A percentile compares a stretch with the other conserved stretches of the same genome.
These are phyloP conservation scores for Pyxicephalus adspersus DNA, from an alignment of 2,113 vertebrate genomes.

Conservation along the genomic window DNA sequence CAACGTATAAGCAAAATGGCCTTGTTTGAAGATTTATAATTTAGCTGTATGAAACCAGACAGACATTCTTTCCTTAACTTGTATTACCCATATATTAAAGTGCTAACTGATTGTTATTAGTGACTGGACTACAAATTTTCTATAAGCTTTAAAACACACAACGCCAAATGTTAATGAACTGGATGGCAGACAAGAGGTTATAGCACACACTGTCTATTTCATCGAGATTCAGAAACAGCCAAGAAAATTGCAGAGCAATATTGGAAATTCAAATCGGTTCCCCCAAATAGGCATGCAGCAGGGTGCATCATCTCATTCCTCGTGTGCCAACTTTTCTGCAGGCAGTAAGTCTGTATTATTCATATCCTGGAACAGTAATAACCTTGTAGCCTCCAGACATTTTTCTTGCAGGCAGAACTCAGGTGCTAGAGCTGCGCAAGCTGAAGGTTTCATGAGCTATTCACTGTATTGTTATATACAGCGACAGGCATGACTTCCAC, in stretches of 20 bases:
- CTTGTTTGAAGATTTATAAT: no score
- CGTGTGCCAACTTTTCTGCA: slow-evolving; percentile 6
- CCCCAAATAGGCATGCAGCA: slow-evolving; percentile 30
- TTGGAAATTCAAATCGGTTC: slow-evolving; percentile 36
- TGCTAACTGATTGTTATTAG: no score
- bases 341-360: slow-evolving; percentile 30
- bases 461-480: not conserved
- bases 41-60: no score
- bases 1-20: no score
- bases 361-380: slow-evolving; percentile 18
- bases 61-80: no score
- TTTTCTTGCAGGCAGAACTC: slow-evolving; percentile 27
- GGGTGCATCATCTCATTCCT: slow-evolving; percentile 25
- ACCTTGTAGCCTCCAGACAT: slow-evolving; percentile 25
- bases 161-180: not conserved
- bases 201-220: not conserved
- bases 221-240: slow-evolving; percentile 1
- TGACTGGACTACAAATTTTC: no score
- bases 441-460: not conserved
- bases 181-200: slow-evolving; percentile 19
- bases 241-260: slow-evolving; percentile 7
- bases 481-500: not conserved
- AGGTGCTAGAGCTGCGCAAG: not conserved
- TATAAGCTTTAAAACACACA: no score
- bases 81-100: no score